A percentile compares a stretch with the other conserved stretches of the same genome.
Evolutionary conservation across 2,113 vertebrate species (phyloP).

Genomic region (Seriola rivoliana): DNA sequence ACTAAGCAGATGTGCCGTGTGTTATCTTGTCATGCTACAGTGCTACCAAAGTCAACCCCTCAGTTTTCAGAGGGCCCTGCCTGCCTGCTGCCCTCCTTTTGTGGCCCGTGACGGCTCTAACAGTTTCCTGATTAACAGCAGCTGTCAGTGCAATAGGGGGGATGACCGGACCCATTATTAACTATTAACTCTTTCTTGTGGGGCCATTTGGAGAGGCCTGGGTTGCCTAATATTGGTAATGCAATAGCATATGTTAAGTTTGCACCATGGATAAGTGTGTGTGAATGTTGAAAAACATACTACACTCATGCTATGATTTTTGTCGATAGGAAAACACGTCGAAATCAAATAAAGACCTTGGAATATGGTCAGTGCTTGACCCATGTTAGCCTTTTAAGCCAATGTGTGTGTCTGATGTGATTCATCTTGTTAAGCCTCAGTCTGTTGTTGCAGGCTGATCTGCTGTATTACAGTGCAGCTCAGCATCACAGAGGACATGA

Average conservation of each 20-base stretch:
- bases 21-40: conserved; percentile 73
- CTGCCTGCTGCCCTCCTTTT: conserved; percentile 56
- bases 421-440: conserved; percentile 17
- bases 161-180: conserved; percentile 48
- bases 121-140: conserved; percentile 71
- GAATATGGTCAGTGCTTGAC: background rate
- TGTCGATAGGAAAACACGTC: background rate
- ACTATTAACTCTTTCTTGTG: conserved; percentile 39
- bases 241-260: background rate
- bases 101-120: conserved; percentile 48
- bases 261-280: background rate
- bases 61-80: conserved; percentile 39
- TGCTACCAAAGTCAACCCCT: conserved; percentile 63
- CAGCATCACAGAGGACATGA: conserved; percentile 58
- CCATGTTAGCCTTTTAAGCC: background rate
- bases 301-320: background rate
- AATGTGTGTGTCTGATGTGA: conserved; percentile 12
- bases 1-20: conserved; percentile 71
- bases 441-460: conserved; percentile 37
- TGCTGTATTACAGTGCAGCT: conserved; percentile 28
- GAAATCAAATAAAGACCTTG: background rate
- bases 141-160: conserved; percentile 60
- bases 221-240: conserved; percentile 3
- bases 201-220: background rate
- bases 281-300: background rate